These are phyloP conservation scores for Micromesistius poutassou DNA, from an alignment of 2,797 vertebrate species.

Conservation along the genomic window DNA sequence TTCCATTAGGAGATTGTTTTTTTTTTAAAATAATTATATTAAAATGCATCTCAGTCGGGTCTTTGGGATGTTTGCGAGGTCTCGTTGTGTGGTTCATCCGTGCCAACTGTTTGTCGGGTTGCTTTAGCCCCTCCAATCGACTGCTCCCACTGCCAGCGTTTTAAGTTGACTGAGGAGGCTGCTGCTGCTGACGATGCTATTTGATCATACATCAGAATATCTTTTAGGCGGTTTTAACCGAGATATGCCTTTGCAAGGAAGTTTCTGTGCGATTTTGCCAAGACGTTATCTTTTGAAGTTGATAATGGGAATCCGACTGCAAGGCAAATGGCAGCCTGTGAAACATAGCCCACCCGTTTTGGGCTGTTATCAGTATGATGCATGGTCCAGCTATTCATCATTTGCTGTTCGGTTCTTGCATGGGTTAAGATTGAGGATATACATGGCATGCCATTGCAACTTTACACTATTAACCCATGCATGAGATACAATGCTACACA, in stretches of 20 bases:
- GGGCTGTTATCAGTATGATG: conserved; percentile 40
- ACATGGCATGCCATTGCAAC: neutral
- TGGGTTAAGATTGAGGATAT: neutral
- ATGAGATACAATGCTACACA: conserved; percentile 24
- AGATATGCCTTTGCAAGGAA: conserved; percentile 45
- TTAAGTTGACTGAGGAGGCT: conserved; percentile 35
- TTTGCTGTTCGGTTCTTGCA: conserved; percentile 31
- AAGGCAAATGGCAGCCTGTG: conserved; percentile 39
- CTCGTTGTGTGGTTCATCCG: conserved; percentile 50
- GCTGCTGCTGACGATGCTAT: conserved; percentile 52
- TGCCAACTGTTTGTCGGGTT: conserved; percentile 67
- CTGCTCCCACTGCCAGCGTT: conserved; percentile 62
- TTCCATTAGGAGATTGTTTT: conserved; percentile 56
- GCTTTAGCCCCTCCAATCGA: conserved; percentile 68
- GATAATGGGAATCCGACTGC: conserved; percentile 37
- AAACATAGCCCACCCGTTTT: conserved; percentile 18
- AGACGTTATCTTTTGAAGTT: conserved; percentile 16
- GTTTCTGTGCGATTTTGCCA: conserved; percentile 39
- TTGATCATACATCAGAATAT: conserved; percentile 63
- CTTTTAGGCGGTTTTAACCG: conserved; percentile 27
- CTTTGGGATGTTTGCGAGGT: conserved; percentile 47
- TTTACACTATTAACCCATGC: neutral
- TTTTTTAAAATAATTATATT: neutral
- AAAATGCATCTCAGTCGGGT: conserved; percentile 8
- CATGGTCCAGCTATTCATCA: conserved; percentile 36